Percentiles rank a stretch among this genome's conserved stretches.
phyloP scores from a whole-genome alignment of 2,797 vertebrate species.

The Lutjanus argentimaculatus region DNA sequence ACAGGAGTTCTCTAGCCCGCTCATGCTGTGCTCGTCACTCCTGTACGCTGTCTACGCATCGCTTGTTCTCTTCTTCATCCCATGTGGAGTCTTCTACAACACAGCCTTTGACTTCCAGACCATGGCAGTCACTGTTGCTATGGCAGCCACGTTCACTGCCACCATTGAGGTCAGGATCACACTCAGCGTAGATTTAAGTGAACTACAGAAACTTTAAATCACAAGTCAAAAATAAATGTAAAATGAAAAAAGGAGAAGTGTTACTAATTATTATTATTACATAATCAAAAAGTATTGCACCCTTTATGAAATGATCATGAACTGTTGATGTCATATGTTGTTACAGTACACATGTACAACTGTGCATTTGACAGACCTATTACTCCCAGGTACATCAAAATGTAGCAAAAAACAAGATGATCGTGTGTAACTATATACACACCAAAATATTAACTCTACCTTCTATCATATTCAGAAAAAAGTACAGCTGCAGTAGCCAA shows the following conservation, averaged over 20 bases:
- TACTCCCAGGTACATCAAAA: not conserved
- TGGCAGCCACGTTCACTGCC: slow-evolving; percentile 84
- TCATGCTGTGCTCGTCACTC: slow-evolving; percentile 79
- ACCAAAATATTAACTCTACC: not conserved
- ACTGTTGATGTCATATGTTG: not conserved
- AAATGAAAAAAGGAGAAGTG: not conserved
- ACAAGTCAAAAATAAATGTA: not conserved
- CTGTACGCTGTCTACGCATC: slow-evolving; percentile 88
- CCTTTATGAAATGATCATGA: not conserved
- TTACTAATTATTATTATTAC: not conserved
- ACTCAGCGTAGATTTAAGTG: not conserved
- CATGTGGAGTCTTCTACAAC: slow-evolving; percentile 84
- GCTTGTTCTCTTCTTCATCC: slow-evolving; percentile 88
- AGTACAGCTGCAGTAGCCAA: not conserved
- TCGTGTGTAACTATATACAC: not conserved
- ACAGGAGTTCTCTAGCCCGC: slow-evolving; percentile 87
- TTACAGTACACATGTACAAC: not conserved
- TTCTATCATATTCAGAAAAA: not conserved
- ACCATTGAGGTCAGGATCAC: slow-evolving; percentile 87
- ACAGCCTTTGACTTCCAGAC: slow-evolving; percentile 88
- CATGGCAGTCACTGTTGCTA: slow-evolving; percentile 86
- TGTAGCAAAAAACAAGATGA: not conserved
- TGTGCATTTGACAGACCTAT: not conserved
- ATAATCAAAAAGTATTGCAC: not conserved
- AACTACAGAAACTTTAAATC: not conserved